Evolutionary conservation across 92 coral and sea anemone species (phyloP).

Genomic region (Bergia puertoricense): DNA sequence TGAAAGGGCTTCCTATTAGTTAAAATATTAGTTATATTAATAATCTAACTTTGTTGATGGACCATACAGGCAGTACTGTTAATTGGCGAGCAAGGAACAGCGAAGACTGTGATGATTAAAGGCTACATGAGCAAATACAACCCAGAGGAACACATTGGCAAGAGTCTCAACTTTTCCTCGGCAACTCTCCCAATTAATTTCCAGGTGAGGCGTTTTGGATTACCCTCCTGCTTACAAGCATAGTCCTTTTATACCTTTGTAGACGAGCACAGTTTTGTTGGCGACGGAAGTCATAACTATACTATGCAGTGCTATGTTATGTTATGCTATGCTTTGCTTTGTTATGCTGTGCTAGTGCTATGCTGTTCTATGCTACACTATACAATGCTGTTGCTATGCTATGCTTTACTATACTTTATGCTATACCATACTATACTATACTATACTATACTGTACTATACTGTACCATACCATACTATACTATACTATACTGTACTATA

Average conservation of each 20-base stretch:
- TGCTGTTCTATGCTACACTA: too few relatives aligned
- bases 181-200: slow-evolving; percentile 85
- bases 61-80: slow-evolving; percentile 76
- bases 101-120: slow-evolving; percentile 92
- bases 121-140: slow-evolving; percentile 89
- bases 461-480: too few relatives aligned
- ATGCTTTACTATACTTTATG: too few relatives aligned
- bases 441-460: too few relatives aligned
- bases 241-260: background rate
- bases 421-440: too few relatives aligned
- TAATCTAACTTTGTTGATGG: too few relatives aligned
- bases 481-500: too few relatives aligned
- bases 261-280: background rate
- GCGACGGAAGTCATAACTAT: background rate
- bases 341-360: background rate
- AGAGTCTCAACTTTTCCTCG: slow-evolving; percentile 88
- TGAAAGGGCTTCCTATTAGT: too few relatives aligned
- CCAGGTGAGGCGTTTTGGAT: slow-evolving; percentile 55
- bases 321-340: too few relatives aligned
- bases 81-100: slow-evolving; percentile 92
- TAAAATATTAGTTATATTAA: too few relatives aligned
- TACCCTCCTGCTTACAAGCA: background rate
- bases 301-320: too few relatives aligned
- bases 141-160: slow-evolving; percentile 83
- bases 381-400: too few relatives aligned